Base-by-base conservation (phyloP, 2,888 invertebrate species). In the Nephrocerus scutellatus region DNA sequence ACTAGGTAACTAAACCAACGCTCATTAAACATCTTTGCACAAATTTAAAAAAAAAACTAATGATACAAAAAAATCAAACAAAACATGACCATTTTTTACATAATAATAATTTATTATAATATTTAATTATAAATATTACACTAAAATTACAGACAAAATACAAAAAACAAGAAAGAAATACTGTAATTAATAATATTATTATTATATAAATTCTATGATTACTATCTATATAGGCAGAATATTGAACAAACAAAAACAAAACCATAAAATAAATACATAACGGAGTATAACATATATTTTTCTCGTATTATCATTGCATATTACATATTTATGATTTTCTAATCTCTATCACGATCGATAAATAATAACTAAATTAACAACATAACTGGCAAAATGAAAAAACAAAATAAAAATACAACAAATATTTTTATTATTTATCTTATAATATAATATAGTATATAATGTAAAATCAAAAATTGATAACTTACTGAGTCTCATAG, bases 401-500 rank as follows among this genome's bases (percentile, higher is more conserved):
- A n/a, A n/a, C n/a, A n/a, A n/a, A n/a, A n/a, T n/a, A n/a, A n/a
- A n/a, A n/a, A n/a, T n/a, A n/a, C 36, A 37, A 46, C 23, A 46
- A 46, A 43, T 37, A 46, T 43, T 46, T 37, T 45, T n/a, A n/a
- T n/a, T n/a, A n/a, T n/a, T n/a, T n/a, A n/a, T n/a, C n/a, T n/a
- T n/a, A n/a, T n/a, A n/a, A 44, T 44, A 46, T 46, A 43, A 43
- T 40, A 43, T 43, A 36, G 43, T 43, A 36, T 43, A 29, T 38
- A 32, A 28, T 33, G 25, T 39, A 24, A 35, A 37, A 40, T 37
- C 23, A 25, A 46, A 46, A 41, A 41, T 24, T 39, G 43, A 40
- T 36, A 41, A 44, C 41, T 41, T 46, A 46, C 46, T 44, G 44
- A 46, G 44, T 46, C 44, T 46, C 46, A 46, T 44, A 46, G 44